Percentiles rank a stretch among this genome's conserved stretches.
Evolutionary conservation across 1,140 invertebrate species (phyloP).

Genomic region (Ylistrum balloti): DNA sequence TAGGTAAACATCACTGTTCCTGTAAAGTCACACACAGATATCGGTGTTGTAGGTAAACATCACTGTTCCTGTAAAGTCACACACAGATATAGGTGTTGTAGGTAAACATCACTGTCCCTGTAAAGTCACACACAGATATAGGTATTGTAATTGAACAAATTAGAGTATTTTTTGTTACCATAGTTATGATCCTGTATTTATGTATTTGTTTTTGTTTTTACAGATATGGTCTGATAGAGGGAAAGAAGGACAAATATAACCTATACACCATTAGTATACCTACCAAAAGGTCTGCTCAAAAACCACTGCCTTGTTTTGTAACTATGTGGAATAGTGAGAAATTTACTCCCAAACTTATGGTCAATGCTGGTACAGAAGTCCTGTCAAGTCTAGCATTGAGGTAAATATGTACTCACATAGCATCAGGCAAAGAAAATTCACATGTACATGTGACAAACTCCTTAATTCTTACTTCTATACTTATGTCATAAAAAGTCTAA

Average conservation of each 20-base stretch:
- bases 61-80: too few species aligned
- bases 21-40: too few species aligned
- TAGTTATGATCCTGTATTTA: background rate
- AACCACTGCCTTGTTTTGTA: constrained; percentile 80
- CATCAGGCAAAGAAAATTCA: background rate
- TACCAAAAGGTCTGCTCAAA: constrained; percentile 86
- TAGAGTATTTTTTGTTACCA: too few species aligned
- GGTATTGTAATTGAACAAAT: too few species aligned
- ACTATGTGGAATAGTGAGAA: constrained; percentile 82
- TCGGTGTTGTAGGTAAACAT: too few species aligned
- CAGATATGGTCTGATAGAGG: constrained; percentile 89
- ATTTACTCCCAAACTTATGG: constrained; percentile 77
- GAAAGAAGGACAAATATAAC: constrained; percentile 86
- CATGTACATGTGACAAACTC: too few species aligned
- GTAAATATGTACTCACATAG: constrained; percentile 64
- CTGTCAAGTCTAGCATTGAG: constrained; percentile 92
- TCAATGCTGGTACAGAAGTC: constrained; percentile 85
- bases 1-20: too few species aligned
- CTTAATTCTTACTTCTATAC: background rate
- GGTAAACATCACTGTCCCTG: too few species aligned
- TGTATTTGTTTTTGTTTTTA: background rate
- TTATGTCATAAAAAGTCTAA: background rate
- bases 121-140: too few species aligned
- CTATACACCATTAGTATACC: constrained; percentile 94
- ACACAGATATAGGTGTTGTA: too few species aligned